Evolutionary conservation across 1,140 invertebrate genomes (phyloP).

Genomic region (Condylostylus longicornis): DNA sequence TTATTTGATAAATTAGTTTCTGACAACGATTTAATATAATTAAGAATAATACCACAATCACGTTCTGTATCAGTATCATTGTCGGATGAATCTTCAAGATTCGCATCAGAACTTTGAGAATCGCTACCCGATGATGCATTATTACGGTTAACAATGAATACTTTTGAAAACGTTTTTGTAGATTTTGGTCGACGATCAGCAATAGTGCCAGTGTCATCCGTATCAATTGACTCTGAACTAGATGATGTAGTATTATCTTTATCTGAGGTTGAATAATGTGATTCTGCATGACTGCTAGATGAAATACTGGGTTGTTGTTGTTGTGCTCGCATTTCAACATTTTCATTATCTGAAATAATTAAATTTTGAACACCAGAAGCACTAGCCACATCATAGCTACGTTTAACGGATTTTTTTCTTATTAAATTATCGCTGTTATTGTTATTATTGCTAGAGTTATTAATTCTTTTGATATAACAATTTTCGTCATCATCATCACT

Average conservation of each 20-base stretch:
- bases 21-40: constrained; percentile 30
- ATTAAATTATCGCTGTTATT: too few relatives aligned
- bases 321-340: background rate
- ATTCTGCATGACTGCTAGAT: constrained; percentile 12
- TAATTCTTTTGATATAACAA: constrained; percentile 13
- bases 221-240: constrained; percentile 24
- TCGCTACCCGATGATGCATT: constrained; percentile 47
- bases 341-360: constrained; percentile 1
- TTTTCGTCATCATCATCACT: constrained; percentile 19
- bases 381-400: constrained; percentile 37
- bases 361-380: constrained; percentile 31
- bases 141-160: constrained; percentile 57
- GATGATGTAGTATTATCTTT: constrained; percentile 7
- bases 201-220: constrained; percentile 28
- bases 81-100: constrained; percentile 37
- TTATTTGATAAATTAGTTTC: constrained; percentile 5
- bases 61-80: constrained; percentile 38
- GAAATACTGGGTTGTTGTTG: constrained; percentile 5
- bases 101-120: constrained; percentile 34
- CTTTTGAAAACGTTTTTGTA: constrained; percentile 51
- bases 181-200: constrained; percentile 33
- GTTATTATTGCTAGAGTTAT: too few relatives aligned
- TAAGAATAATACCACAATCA: constrained; percentile 32
- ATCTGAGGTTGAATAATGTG: too few relatives aligned
- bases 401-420: constrained; percentile 18